Evolutionary conservation across 2,888 invertebrate species (phyloP), one percentile per base, ranked within the genome.

Genomic region (Archips xylosteana): DNA sequence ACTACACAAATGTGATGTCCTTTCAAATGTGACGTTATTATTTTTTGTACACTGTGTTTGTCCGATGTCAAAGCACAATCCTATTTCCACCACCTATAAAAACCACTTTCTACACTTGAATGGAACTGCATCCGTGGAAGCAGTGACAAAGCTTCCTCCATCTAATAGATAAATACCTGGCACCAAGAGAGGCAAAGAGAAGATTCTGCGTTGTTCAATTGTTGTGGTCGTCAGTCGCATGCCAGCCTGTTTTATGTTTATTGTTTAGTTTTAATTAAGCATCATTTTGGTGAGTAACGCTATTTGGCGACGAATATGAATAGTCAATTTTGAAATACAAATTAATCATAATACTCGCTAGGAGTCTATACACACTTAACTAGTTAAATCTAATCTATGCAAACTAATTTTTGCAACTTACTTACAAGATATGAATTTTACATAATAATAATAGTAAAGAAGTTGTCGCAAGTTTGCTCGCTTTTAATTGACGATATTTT

Each of bases 171-270:
- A 15, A 2, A n/a, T 10, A 47, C 57, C 32, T n/a, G 23, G 23
- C 9, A 12, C 39, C n/a, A 32, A 13, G 36, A 57, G n/a, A 51
- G 8, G 34, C 6, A 32, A 51, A 63, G 15, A n/a, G 13, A 59
- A 3, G 49, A 6, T 54, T 59, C 66, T n/a, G 54, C 66, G 57
- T 67, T 32, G 70, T 61, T 23, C 45, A 12, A 36, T 45, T 10
- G 47, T 9, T 62, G 54, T 82, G 83, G 79, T 87, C 77, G 83
- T 78, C 82, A 86, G 85, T 92, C 91, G 92, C 92, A 92, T 92
- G 91, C 75, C 82, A 34, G 87, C 84, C 78, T 82, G 77, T 80
- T 85, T 82, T 82, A 79, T 66, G 79, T 85, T 77, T 85, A 72
- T 74, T 82, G 76, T 79, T 78, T 78, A 79, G 79, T 75, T 67